Base-by-base conservation (phyloP, 2,888 invertebrate genomes). In the Venusia cambrica region DNA sequence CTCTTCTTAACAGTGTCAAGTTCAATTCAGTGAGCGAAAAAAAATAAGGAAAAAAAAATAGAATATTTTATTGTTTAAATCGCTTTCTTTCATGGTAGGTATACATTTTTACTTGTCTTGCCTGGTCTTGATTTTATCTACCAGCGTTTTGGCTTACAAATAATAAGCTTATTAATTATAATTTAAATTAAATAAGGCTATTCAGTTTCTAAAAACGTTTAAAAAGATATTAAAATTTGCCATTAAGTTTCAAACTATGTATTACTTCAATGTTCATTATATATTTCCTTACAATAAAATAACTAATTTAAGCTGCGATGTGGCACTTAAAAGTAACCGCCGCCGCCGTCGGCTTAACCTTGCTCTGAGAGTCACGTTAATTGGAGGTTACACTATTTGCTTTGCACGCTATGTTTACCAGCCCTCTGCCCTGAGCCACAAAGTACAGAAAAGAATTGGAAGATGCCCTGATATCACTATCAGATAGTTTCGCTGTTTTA, bases 321-420 rank as follows among this genome's bases (percentile, higher is more conserved):
- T 45, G 31, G 57, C 47, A 65, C 59, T 70, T 77, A 62, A 79
- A 78, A 79, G 75, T 57, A 48, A 61, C 75, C 76, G 77, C 73
- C 64, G 54, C 56, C 57, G 54, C 57, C 60, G 48, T 51, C 57
- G n/a, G 62, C 61, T 71, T 61, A 61, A 63, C 66, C 64, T 62
- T 60, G 55, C 66, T 71, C 66, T 65, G 66, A 73, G 61, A 73
- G 65, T 59, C 53, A 71, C 76, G 75, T 71, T 83, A 80, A 83
- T 80, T 81, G 76, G 70, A 67, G 62, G 53, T n/a, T 60, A 60
- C 64, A 64, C 54, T 68, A 62, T 71, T 68, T 72, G 63, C 60
- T 54, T 54, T 61, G 58, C 60, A 53, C 53, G 51, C 57, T 52
- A 54, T 52, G 44, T 58, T n/a, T n/a, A n/a, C n/a, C n/a, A n/a